Conservation (phyloP, 2,113 vertebrate genomes). For the Turnix velox region DNA sequence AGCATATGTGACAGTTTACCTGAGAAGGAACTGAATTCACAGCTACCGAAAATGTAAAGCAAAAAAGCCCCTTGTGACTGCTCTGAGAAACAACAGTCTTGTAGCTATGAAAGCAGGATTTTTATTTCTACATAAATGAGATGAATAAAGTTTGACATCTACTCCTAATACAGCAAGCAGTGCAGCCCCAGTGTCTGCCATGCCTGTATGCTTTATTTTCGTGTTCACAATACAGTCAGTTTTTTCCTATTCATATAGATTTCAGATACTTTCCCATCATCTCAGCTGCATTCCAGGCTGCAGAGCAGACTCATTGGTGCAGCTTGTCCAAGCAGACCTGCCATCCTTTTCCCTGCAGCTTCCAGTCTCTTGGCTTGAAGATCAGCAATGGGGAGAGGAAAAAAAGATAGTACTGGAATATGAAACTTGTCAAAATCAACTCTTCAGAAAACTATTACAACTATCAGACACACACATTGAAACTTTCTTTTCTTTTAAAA, state of each 20-base stretch:
- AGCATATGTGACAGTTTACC: neutral
- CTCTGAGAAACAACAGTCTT: neutral
- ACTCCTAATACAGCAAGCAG: neutral
- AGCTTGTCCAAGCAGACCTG: neutral
- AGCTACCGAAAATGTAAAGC: neutral
- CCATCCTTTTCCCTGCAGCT: neutral
- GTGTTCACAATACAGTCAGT: rapidly evolving
- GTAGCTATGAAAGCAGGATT: neutral
- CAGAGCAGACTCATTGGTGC: neutral
- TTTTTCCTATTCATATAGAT: neutral
- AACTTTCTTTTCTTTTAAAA: neutral
- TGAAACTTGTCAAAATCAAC: neutral
- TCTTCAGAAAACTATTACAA: neutral
- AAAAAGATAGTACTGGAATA: neutral
- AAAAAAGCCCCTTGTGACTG: neutral
- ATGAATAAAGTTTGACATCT: neutral
- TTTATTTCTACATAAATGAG: neutral
- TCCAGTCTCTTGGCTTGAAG: neutral
- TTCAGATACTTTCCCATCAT: neutral
- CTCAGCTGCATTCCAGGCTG: neutral
- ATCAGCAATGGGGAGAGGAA: neutral
- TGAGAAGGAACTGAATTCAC: neutral
- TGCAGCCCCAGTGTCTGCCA: neutral
- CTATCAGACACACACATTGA: neutral
- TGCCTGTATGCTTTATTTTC: neutral